phyloP scores from a whole-genome alignment of 2,888 invertebrate species.

The Dicycla oo region DNA sequence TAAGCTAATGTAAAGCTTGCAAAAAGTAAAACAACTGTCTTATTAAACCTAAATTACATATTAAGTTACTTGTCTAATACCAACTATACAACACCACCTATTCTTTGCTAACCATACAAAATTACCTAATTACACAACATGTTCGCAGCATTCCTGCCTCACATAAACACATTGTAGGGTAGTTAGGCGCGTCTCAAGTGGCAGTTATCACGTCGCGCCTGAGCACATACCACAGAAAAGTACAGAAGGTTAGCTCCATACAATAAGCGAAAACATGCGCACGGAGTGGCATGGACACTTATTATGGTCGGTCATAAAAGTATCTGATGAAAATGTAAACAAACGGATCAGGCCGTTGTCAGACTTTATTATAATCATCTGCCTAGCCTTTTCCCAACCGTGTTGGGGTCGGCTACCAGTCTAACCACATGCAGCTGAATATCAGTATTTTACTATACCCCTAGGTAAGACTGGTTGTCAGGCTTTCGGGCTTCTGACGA shows the following conservation, averaged over 20 bases:
- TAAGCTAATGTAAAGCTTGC: too few relatives aligned
- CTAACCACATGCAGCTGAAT: too few relatives aligned
- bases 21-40: not conserved
- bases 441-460: too few relatives aligned
- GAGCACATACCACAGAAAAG: slow-evolving; percentile 15
- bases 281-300: too few relatives aligned
- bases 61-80: not conserved
- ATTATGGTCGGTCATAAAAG: not conserved
- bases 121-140: slow-evolving; percentile 47
- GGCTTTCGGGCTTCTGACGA: too few relatives aligned
- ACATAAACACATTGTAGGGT: slow-evolving; percentile 50
- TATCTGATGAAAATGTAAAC: not conserved
- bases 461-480: too few relatives aligned
- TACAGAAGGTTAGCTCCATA: slow-evolving; percentile 2
- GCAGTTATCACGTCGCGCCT: slow-evolving; percentile 53
- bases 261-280: not conserved
- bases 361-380: too few relatives aligned
- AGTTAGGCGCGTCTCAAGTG: slow-evolving; percentile 53
- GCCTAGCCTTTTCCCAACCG: too few relatives aligned
- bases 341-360: not conserved
- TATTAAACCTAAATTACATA: not conserved
- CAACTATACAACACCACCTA: not conserved
- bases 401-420: too few relatives aligned
- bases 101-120: slow-evolving; percentile 20
- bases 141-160: slow-evolving; percentile 33